Evolutionary conservation across 2,797 vertebrate species (phyloP).

Genomic region (Cryptoblepharus egeriae): DNA sequence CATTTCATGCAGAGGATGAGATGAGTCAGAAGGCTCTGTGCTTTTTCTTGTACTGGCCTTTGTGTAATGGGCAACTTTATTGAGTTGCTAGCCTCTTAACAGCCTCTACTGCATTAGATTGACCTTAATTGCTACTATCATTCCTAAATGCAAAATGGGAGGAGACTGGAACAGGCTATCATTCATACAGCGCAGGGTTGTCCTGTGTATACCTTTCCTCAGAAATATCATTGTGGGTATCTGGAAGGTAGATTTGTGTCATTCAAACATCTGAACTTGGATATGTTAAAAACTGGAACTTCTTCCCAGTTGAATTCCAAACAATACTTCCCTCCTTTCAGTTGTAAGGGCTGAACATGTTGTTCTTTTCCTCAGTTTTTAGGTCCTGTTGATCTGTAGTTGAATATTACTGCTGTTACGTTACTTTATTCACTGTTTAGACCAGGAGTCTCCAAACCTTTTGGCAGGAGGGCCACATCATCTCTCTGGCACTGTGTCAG

Average conservation of each 20-base stretch:
- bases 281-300: not conserved
- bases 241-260: not conserved
- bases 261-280: not conserved
- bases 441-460: no score
- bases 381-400: no score
- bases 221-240: not conserved
- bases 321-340: no score
- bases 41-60: not conserved
- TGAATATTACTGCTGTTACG: no score
- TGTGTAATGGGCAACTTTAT: not conserved
- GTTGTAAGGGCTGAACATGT: no score
- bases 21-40: not conserved
- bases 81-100: fast-evolving
- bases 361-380: no score
- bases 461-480: no score
- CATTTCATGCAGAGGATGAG: no score
- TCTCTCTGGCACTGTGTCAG: no score
- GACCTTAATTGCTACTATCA: not conserved
- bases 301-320: no score
- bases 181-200: not conserved
- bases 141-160: fast-evolving
- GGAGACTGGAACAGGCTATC: not conserved
- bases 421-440: no score
- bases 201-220: not conserved
- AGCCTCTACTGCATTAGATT: not conserved